Conservation (phyloP, 2,888 invertebrate species). For the Drosophila picticornis region DNA sequence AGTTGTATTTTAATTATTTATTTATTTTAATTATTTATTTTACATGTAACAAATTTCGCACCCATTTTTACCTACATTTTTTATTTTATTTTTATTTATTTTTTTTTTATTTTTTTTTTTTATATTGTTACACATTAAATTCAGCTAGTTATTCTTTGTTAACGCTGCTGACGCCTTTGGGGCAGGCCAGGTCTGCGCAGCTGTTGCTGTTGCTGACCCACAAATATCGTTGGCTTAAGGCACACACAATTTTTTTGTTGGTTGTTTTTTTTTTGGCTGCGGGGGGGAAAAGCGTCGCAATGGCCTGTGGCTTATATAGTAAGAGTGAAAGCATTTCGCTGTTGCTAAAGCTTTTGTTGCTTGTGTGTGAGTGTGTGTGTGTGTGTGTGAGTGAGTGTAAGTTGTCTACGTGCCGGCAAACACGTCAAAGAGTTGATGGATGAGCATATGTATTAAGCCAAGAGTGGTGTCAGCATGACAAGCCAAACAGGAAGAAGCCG, state of each 20-base stretch:
- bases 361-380: conserved; percentile 1
- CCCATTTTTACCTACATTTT: too few relatives aligned
- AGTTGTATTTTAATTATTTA: not conserved
- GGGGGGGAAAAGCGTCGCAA: conserved; percentile 6
- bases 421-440: conserved; percentile 56
- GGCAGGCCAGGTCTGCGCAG: conserved; percentile 11
- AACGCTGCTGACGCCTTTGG: conserved; percentile 48
- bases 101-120: not conserved
- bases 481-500: conserved; percentile 67
- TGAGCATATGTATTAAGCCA: conserved; percentile 9
- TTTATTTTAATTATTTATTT: too few relatives aligned
- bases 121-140: not conserved
- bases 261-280: conserved; percentile 24
- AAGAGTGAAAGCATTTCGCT: conserved; percentile 78
- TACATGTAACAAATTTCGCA: not conserved
- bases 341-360: conserved; percentile 15
- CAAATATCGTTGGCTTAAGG: conserved; percentile 41
- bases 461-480: conserved; percentile 15
- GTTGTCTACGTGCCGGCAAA: conserved; percentile 74
- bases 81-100: too few relatives aligned
- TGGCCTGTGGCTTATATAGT: conserved; percentile 48
- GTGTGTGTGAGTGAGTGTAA: conserved; percentile 10
- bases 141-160: not conserved
- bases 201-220: conserved; percentile 50
- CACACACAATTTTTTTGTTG: conserved; percentile 21